phyloP scores from a whole-genome alignment of 1,140 invertebrate genomes.

The Eumeta japonica region DNA sequence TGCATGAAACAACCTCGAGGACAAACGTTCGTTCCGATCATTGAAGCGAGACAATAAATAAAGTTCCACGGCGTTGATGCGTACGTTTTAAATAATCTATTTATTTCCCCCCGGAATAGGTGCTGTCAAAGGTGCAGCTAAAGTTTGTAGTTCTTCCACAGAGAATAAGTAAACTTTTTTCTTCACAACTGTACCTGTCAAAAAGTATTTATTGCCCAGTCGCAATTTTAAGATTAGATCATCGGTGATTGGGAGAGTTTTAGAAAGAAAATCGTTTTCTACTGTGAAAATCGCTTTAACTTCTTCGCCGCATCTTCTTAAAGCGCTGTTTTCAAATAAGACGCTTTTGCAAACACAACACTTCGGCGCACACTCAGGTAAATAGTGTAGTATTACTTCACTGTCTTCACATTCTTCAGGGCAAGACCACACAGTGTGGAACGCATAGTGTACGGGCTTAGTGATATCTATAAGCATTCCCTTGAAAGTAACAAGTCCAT shows the following conservation, averaged over 20 bases:
- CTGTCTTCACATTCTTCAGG: conserved; percentile 46
- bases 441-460: conserved; percentile 30
- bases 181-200: conserved; percentile 26
- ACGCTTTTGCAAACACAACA: conserved; percentile 35
- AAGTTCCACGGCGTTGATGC: conserved; percentile 37
- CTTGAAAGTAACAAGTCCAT: conserved; percentile 19
- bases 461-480: conserved; percentile 30
- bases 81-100: conserved; percentile 26
- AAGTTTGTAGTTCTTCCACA: conserved; percentile 22
- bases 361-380: conserved; percentile 38
- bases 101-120: conserved; percentile 26
- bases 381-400: conserved; percentile 37
- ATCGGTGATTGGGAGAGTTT: conserved; percentile 24
- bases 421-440: conserved; percentile 46
- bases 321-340: conserved; percentile 38
- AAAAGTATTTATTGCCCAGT: conserved; percentile 23
- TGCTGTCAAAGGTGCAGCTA: conserved; percentile 19
- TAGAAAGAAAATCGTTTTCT: conserved; percentile 19
- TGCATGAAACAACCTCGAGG: conserved; percentile 42
- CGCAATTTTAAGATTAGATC: conserved; percentile 31
- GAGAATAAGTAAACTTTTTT: conserved; percentile 22
- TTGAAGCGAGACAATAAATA: conserved; percentile 40
- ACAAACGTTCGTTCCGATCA: conserved; percentile 28
- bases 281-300: conserved; percentile 29
- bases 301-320: conserved; percentile 36